These are phyloP conservation scores for Sitobion miscanthi DNA, from an alignment of 1,140 invertebrate species.

Conservation along the genomic window DNA sequence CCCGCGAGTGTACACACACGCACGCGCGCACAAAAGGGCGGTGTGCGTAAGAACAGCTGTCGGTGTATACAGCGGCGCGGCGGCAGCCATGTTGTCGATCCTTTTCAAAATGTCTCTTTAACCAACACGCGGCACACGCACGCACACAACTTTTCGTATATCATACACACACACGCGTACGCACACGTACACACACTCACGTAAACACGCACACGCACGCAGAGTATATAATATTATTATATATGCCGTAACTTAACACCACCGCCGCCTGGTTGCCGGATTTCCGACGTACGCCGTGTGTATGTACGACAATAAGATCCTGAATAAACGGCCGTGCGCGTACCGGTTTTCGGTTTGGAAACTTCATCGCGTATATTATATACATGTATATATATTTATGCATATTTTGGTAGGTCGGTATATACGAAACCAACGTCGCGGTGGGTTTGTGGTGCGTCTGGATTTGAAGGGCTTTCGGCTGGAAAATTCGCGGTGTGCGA, in stretches of 20 bases:
- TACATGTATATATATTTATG: not conserved
- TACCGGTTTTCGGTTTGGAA: constrained; percentile 33
- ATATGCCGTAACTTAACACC: constrained; percentile 51
- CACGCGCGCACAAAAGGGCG: constrained; percentile 50
- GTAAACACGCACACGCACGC: not conserved
- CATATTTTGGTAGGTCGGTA: not conserved
- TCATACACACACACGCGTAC: too few species aligned
- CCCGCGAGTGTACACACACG: not conserved
- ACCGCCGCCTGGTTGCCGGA: constrained; percentile 47
- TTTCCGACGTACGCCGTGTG: constrained; percentile 21
- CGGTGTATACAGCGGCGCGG: constrained; percentile 39
- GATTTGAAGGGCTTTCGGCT: constrained; percentile 12
- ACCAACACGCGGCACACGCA: constrained; percentile 37
- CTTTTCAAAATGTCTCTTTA: constrained; percentile 57
- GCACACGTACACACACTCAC: not conserved
- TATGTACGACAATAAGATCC: constrained; percentile 4
- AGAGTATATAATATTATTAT: constrained; percentile 9
- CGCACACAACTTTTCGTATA: constrained; percentile 52
- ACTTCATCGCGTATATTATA: not conserved
- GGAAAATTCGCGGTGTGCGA: not conserved
- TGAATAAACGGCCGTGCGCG: constrained; percentile 16
- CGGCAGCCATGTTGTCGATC: constrained; percentile 55
- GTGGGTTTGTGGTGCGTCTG: not conserved
- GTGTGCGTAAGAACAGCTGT: constrained; percentile 55
- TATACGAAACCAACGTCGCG: not conserved